Percentiles rank a stretch among this genome's conserved stretches.
Evolutionary conservation across 2,888 invertebrate species (phyloP).

Genomic region (Brachypterus glaber): DNA sequence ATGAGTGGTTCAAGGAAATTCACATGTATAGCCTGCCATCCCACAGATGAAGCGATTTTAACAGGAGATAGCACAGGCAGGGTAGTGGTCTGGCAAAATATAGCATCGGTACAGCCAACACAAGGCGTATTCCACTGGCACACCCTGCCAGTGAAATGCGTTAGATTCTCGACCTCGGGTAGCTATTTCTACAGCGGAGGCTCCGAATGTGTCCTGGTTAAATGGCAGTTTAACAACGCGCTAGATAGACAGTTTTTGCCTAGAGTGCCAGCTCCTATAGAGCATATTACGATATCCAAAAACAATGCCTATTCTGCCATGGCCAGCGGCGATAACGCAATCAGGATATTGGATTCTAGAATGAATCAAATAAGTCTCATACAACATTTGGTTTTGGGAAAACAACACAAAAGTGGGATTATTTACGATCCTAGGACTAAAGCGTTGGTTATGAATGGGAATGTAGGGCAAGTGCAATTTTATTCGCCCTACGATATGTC

Average conservation of each 20-base stretch:
- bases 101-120: conserved; percentile 28
- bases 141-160: conserved; percentile 54
- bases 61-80: conserved; percentile 60
- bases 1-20: conserved; percentile 33
- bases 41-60: conserved; percentile 52
- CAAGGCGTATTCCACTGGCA: conserved; percentile 67
- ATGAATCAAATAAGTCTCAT: conserved; percentile 47
- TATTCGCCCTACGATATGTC: conserved; percentile 55
- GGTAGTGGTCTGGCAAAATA: conserved; percentile 52
- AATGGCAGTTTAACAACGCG: conserved; percentile 54
- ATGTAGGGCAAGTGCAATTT: conserved; percentile 66
- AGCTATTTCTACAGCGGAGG: conserved; percentile 66
- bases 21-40: conserved; percentile 60
- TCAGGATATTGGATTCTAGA: conserved; percentile 48
- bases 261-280: conserved; percentile 57
- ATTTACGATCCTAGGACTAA: conserved; percentile 53
- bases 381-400: conserved; percentile 58
- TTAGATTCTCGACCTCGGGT: conserved; percentile 56
- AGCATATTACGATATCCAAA: conserved; percentile 49
- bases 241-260: conserved; percentile 52
- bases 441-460: conserved; percentile 60
- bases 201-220: conserved; percentile 67
- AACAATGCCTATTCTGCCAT: conserved; percentile 56
- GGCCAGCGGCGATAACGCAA: conserved; percentile 60
- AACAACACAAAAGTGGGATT: conserved; percentile 49